A percentile compares a stretch with the other conserved stretches of the same genome.
phyloP scores from a whole-genome alignment of 2,888 invertebrate species.

The Muscina levida region DNA sequence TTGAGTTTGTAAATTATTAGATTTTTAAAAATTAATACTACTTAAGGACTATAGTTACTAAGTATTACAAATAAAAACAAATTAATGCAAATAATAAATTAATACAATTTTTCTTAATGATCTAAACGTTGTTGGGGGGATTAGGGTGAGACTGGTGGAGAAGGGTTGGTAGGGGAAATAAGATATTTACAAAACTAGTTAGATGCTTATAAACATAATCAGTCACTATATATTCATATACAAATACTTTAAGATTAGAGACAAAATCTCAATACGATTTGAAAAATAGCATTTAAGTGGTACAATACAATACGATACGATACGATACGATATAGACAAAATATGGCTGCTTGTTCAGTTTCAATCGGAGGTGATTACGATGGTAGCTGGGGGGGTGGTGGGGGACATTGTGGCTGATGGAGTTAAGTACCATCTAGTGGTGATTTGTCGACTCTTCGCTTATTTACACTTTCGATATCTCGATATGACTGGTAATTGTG shows the following conservation, averaged over 20 bases:
- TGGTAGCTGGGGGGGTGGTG: conserved; percentile 23
- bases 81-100: conserved; percentile 54
- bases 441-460: not conserved
- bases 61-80: conserved; percentile 49
- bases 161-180: conserved; percentile 25
- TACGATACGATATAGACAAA: conserved; percentile 43
- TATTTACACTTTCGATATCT: conserved; percentile 25
- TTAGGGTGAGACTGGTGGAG: not conserved
- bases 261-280: not conserved
- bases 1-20: conserved; percentile 44
- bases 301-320: conserved; percentile 3
- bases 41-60: conserved; percentile 44
- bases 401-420: not conserved
- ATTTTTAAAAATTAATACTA: conserved; percentile 57
- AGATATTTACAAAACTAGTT: conserved; percentile 34
- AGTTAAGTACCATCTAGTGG: conserved; percentile 19
- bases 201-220: conserved; percentile 61
- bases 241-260: conserved; percentile 38
- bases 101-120: conserved; percentile 29
- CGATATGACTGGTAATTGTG: conserved; percentile 13
- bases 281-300: not conserved
- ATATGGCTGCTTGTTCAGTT: conserved; percentile 63
- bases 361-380: conserved; percentile 56
- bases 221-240: conserved; percentile 64
- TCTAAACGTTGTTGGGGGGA: not conserved